Base-by-base conservation (phyloP, 2,888 invertebrate species). In the Eremobia ochroleuca region DNA sequence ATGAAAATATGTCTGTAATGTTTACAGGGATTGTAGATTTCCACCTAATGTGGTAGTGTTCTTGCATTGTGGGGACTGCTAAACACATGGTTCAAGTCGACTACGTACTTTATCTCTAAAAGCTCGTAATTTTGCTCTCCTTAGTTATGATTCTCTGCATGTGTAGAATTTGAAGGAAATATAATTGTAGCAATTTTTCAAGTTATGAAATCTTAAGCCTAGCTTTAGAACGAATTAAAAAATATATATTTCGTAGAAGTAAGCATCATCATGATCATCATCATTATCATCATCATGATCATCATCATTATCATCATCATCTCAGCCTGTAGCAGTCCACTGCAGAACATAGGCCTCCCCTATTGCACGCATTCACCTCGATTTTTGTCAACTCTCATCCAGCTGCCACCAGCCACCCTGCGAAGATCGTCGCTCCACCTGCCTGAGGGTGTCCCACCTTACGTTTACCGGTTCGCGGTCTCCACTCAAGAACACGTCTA, bases 1-100 rank as follows among this genome's bases (percentile, higher is more conserved):
- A 25, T 28, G 28, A 52, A 82, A 69, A 46, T 49, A 49, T 75
- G 15, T 13, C 11, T 28, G 37, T 58, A n/a, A 58, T 49, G 31
- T 55, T 67, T 40, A 3, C 11, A 43, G 55, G n/a, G 5, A 67
- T 66, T 79, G 31, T 65, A 25, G 5, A 65, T 59, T 64, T 34
- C 13, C 43, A 18, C 46, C n/a, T 52, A 40, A 61, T 61, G 15
- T 62, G 4, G 21, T 43, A 40, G 34, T n/a, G 46, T 46, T 69
- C 64, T 37, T 77, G 37, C 15, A 61, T 43, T 61, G 31, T 40
- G 18, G 21, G 2, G 8, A 18, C 8, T 52, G 9, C 5, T 59
- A 25, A 61, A 55, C 21, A 43, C 15, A 9, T 25, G n/a, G 37
- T 46, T n/a, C 64, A 34, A 49, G 28, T 15, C 18, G 15, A 18